Base-by-base conservation (phyloP, 2,888 invertebrate genomes). In the Pasiphila rectangulata region DNA sequence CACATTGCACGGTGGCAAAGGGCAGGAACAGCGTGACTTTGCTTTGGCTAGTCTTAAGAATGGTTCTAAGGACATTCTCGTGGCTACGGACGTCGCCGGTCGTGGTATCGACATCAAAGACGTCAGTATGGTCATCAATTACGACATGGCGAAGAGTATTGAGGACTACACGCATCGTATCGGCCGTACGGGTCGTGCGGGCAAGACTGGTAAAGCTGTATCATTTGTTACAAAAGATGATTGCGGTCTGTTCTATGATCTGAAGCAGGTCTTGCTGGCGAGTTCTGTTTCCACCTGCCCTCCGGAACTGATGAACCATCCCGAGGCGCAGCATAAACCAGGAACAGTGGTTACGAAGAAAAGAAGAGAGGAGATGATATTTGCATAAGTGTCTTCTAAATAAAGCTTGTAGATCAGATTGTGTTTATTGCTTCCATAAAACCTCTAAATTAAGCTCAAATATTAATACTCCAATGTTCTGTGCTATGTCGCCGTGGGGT, bases 41-140 rank as follows among this genome's bases (percentile, higher is more conserved):
- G 99, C 99, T 7, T 89, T 99, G 74, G 96, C 98, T 3, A 95
- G 97, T 79, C 93, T 99, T 54, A 99, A 99, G 79, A 93, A 94
- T 41, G 99, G 99, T 3, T 92, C 95, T 0, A 99, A 99, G 79
- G 98, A 99, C 75, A 99, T 99, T 71, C 88, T 99, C 63, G 99
- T 99, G 25, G 99, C 99, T 0, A 99, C 99, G 0, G 99, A 99
- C 82, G 99, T 99, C 0, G 99, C 99, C 60, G 99, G 99, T 62
- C 95, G 99, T 92, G 99, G 99, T 96, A 99, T 99, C 61, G 99
- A 99, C 75, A 99, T 99, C 75, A 99, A 99, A 78, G 99, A 99
- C 79, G 99, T 99, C 1, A 98, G 98, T 4, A 91, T 99, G 85
- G 99, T 99, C 54, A 97, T 99, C 66, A 99, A 99, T 82, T 99